Percentiles rank a stretch among this genome's conserved stretches.
Conservation (phyloP, 1,140 invertebrate genomes). For the Brachionus angularis region DNA sequence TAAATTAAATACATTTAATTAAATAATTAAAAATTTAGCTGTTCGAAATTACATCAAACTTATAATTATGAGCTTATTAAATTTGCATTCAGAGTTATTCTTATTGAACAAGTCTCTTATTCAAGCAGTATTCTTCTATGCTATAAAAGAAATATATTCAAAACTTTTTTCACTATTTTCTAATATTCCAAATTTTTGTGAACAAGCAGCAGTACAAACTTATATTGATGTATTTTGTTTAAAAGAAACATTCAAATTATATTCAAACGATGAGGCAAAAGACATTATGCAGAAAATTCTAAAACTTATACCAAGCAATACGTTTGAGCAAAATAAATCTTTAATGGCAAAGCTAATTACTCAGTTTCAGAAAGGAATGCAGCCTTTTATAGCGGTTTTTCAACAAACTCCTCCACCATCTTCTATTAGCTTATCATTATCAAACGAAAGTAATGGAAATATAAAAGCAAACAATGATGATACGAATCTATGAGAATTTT, state of each 20-base stretch:
- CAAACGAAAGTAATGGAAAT: too few relatives aligned
- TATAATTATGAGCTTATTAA: constrained; percentile 23
- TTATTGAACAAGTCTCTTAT: constrained; percentile 27
- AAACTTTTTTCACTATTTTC: constrained; percentile 1
- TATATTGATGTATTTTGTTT: constrained; percentile 37
- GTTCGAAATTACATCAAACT: constrained; percentile 32
- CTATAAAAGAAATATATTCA: not conserved
- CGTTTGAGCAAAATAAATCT: constrained; percentile 2
- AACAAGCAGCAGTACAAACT: constrained; percentile 3
- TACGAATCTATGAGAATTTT: too few relatives aligned
- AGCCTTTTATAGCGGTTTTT: constrained; percentile 29
- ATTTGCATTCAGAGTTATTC: constrained; percentile 39
- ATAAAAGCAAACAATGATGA: too few relatives aligned
- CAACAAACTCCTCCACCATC: not conserved
- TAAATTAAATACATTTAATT: too few relatives aligned
- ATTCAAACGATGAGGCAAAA: constrained; percentile 24
- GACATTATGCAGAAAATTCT: constrained; percentile 11
- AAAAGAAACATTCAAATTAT: constrained; percentile 37
- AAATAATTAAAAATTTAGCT: too few relatives aligned
- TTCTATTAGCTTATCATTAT: too few relatives aligned
- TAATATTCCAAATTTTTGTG: constrained; percentile 21
- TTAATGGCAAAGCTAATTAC: constrained; percentile 18
- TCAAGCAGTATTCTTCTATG: constrained; percentile 8
- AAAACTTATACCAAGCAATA: constrained; percentile 6
- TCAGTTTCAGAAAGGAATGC: constrained; percentile 23